Evolutionary conservation across 2,888 invertebrate genomes (phyloP).

Genomic region (Parnassius apollo): DNA sequence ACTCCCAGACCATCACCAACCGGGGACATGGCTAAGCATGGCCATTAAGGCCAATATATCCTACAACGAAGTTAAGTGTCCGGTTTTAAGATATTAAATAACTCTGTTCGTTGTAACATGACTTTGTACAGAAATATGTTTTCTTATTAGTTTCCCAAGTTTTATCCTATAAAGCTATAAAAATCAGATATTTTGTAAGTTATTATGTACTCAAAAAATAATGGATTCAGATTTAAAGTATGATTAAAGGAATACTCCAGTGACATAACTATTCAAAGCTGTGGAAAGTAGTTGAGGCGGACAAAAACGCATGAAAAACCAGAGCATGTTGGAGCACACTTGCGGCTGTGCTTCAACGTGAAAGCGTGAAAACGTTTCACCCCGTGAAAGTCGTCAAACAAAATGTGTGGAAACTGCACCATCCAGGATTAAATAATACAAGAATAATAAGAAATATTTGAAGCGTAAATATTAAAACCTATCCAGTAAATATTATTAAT

Average conservation of each 20-base stretch:
- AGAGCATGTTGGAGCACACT: conserved; percentile 15
- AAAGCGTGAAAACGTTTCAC: conserved; percentile 26
- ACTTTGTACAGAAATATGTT: too few species aligned
- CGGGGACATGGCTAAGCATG: too few species aligned
- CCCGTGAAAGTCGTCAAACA: conserved; percentile 14
- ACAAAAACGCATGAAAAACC: conserved; percentile 19
- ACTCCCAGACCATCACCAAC: too few species aligned
- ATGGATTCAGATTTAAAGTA: conserved; percentile 1
- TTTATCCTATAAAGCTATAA: too few species aligned
- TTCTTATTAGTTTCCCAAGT: too few species aligned
- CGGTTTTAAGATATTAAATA: too few species aligned
- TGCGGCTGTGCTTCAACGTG: conserved; percentile 16
- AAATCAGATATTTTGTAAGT: not conserved
- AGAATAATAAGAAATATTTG: too few species aligned
- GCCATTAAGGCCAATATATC: too few species aligned
- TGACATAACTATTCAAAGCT: conserved; percentile 19
- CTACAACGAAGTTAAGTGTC: too few species aligned
- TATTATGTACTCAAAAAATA: not conserved
- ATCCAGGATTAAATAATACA: not conserved
- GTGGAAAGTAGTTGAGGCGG: conserved; percentile 20
- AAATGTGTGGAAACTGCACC: conserved; percentile 21
- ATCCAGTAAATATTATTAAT: too few species aligned
- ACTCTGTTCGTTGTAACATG: too few species aligned
- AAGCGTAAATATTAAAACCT: too few species aligned
- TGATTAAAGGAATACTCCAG: conserved; percentile 13